Percentiles rank a stretch among this genome's conserved stretches.
phyloP scores from a whole-genome alignment of 2,797 vertebrate species.

The Limosa lapponica region DNA sequence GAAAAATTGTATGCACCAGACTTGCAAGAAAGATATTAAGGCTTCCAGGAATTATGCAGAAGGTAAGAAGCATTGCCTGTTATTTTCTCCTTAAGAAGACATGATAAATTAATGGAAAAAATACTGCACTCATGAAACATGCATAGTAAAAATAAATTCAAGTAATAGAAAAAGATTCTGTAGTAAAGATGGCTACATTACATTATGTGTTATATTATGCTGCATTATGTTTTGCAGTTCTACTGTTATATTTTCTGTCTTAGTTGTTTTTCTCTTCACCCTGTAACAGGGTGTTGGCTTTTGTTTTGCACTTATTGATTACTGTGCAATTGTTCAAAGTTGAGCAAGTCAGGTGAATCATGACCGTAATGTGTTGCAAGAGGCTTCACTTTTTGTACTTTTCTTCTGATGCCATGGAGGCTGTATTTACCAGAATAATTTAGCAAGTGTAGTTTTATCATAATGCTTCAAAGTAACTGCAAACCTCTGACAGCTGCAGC shows the following conservation, averaged over 20 bases:
- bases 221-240: not conserved
- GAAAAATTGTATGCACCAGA: not conserved
- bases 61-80: not conserved
- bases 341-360: rapidly evolving
- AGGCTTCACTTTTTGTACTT: not conserved
- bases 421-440: constrained; percentile 11
- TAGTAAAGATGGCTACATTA: not conserved
- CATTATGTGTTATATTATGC: not conserved
- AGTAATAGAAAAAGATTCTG: not conserved
- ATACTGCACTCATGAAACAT: not conserved
- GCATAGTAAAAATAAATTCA: not conserved
- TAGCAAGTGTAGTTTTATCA: constrained; percentile 48
- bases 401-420: not conserved
- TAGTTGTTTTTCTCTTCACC: not conserved
- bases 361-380: not conserved
- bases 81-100: not conserved
- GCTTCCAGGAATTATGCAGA: not conserved
- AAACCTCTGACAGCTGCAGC: constrained; percentile 77
- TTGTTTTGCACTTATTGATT: not conserved
- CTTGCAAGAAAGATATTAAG: not conserved
- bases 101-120: not conserved
- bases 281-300: not conserved
- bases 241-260: not conserved
- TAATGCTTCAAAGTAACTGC: constrained; percentile 63
- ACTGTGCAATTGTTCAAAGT: not conserved